Conservation (phyloP, 1,140 invertebrate species). For the Plutomurus gul region DNA sequence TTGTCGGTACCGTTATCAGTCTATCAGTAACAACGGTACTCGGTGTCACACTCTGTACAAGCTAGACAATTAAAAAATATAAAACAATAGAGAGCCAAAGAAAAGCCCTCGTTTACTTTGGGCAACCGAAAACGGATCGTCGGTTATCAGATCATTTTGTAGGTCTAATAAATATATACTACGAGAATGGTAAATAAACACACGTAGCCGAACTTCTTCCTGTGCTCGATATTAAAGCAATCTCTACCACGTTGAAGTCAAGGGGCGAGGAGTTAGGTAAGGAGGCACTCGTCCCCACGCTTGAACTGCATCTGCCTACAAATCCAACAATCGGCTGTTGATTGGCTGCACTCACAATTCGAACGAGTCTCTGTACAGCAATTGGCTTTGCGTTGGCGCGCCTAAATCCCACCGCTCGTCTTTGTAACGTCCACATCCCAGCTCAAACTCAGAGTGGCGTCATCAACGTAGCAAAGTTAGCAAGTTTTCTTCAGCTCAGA, state of each 20-base stretch:
- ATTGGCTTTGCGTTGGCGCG: not conserved
- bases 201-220: too few relatives aligned
- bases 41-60: too few relatives aligned
- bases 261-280: not conserved
- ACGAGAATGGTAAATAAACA: too few relatives aligned
- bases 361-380: not conserved
- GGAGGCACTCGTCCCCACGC: not conserved
- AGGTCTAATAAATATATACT: too few relatives aligned
- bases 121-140: too few relatives aligned
- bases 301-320: not conserved
- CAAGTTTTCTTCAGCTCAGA: not conserved
- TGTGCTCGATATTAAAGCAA: too few relatives aligned
- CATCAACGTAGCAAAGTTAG: not conserved
- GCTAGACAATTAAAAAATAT: too few relatives aligned
- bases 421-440: slow-evolving; percentile 26
- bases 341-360: not conserved
- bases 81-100: too few relatives aligned
- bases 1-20: too few relatives aligned
- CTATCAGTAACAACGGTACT: too few relatives aligned
- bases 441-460: slow-evolving; percentile 8
- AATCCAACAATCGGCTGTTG: not conserved
- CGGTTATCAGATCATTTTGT: too few relatives aligned
- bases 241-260: not conserved
- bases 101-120: too few relatives aligned
- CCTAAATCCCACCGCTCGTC: not conserved